Base-by-base conservation (phyloP, 2,888 invertebrate genomes). In the Athalia rosae region DNA sequence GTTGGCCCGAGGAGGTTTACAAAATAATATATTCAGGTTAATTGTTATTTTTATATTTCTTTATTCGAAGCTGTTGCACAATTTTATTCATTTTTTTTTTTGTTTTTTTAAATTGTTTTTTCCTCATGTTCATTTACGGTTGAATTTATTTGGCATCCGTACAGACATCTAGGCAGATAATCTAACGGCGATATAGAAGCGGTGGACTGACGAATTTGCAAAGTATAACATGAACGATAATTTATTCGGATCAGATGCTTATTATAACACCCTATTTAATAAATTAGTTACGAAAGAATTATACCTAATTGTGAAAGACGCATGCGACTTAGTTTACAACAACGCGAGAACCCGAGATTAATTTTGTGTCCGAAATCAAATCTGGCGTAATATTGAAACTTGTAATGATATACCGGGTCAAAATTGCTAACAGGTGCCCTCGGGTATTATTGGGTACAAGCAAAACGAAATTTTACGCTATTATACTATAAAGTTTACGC, bases 311-410 rank as follows among this genome's bases (percentile, higher is more conserved):
- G 47, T 47, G 64, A 64, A 64, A 64, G n/a, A 13, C n/a, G 61
- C 41, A 47, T 50, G 11, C 11, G 53, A 11, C n/a, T n/a, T 11
- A 53, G n/a, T 28, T 28, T 2, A 28, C 28, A 28, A 28, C 28
- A 28, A 28, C 28, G 28, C 3, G 71, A 43, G 71, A 58, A 58
- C 13, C 71, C 13, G 43, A 45, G 71, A 71, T 15, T 71, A 58
- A 58, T 71, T 28, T 45, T 11, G 45, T 43, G 56, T 13, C 45
- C 58, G 71, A 71, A 71, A 71, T 71, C n/a, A 4, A 45, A 13
- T 13, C 13, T 71, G 58, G 50, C 43, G 56, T 45, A 71, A 58
- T 45, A 7, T 28, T 45, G 28, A 43, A 4, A 50, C 53, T 11
- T 41, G 28, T 50, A 71, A 58, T 58, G 56, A 71, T 71, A 71